Percentiles rank a stretch among this genome's conserved stretches.
phyloP scores from a whole-genome alignment of 1,140 invertebrate species.

The Rhynchophorus ferrugineus region DNA sequence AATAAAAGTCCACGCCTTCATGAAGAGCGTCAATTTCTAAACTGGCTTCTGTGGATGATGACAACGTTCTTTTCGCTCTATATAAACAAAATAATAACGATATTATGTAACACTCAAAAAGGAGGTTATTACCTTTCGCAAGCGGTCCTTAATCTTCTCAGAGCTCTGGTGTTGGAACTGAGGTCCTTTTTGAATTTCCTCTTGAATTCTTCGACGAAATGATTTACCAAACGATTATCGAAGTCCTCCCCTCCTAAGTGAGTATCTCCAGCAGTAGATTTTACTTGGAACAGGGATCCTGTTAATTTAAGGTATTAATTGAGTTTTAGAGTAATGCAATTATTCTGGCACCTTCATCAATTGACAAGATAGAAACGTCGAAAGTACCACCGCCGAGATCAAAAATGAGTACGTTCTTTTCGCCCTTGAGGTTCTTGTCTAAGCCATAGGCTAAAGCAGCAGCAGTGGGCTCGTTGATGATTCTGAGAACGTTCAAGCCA shows the following conservation, averaged over 20 bases:
- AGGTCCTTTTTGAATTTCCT: constrained; percentile 77
- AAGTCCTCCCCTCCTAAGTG: constrained; percentile 72
- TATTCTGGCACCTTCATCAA: constrained; percentile 66
- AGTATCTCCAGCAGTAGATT: constrained; percentile 69
- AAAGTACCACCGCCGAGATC: constrained; percentile 71
- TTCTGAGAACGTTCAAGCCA: constrained; percentile 73
- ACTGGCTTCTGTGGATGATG: constrained; percentile 59
- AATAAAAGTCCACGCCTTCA: constrained; percentile 79
- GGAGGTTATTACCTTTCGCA: constrained; percentile 48
- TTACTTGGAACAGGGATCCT: constrained; percentile 64
- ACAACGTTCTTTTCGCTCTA: constrained; percentile 57
- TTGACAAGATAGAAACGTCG: constrained; percentile 81
- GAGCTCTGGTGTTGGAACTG: constrained; percentile 61
- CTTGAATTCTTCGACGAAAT: constrained; percentile 71
- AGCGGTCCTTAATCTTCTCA: constrained; percentile 67
- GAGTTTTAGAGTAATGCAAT: too few relatives aligned
- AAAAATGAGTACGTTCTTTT: constrained; percentile 66
- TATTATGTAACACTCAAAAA: background rate
- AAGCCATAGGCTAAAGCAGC: constrained; percentile 78
- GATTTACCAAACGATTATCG: constrained; percentile 72
- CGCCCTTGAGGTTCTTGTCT: constrained; percentile 76
- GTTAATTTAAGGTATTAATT: background rate
- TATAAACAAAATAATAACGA: background rate
- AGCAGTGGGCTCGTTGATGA: constrained; percentile 76
- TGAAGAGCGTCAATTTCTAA: constrained; percentile 69